Evolutionary conservation across 1,140 invertebrate genomes (phyloP).

Genomic region (Brachionus rubens): DNA sequence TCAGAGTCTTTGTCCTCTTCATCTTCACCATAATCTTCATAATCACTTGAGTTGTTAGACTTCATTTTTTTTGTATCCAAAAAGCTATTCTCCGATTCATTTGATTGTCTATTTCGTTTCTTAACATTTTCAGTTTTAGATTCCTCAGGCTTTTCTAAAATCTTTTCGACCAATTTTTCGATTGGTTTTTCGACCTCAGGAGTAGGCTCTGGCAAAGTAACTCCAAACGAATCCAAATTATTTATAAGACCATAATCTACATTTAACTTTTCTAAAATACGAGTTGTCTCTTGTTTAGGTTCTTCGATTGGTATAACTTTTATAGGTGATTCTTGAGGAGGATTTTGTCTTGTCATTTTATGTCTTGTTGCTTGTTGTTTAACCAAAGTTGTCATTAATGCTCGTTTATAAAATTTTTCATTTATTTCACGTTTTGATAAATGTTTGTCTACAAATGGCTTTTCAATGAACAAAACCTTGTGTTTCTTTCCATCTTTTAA

Average conservation of each 20-base stretch:
- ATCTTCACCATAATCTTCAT: conserved; percentile 27
- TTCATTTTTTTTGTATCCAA: background rate
- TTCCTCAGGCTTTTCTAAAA: background rate
- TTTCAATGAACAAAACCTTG: conserved; percentile 2
- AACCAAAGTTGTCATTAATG: background rate
- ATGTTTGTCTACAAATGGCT: conserved; percentile 38
- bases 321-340: background rate
- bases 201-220: background rate
- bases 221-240: conserved; percentile 33
- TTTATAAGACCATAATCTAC: conserved; percentile 9
- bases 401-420: conserved; percentile 35
- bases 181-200: background rate
- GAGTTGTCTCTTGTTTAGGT: background rate
- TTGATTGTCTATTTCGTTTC: background rate
- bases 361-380: background rate
- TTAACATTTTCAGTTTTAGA: background rate
- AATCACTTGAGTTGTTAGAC: conserved; percentile 16
- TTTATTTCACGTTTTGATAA: conserved; percentile 26
- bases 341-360: background rate
- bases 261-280: conserved; percentile 24
- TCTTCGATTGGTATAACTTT: background rate
- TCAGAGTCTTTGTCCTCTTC: background rate
- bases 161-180: background rate
- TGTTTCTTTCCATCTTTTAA: conserved; percentile 2
- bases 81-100: background rate